Conservation (phyloP, 2,888 invertebrate genomes). For the Nezara viridula region DNA sequence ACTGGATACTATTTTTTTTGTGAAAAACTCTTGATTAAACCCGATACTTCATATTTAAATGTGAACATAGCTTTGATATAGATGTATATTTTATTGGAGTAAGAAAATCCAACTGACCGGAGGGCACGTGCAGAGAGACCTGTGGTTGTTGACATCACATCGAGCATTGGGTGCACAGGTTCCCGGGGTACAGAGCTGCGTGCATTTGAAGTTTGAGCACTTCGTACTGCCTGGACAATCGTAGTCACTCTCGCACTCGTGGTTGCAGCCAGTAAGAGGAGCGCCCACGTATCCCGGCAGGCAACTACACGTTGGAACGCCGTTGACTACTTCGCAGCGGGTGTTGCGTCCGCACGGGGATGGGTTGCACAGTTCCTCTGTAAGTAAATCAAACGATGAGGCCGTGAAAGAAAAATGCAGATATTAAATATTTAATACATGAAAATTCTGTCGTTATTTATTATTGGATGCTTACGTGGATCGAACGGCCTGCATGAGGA, state of each 20-base stretch:
- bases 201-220: conserved; percentile 82
- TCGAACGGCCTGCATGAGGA: conserved; percentile 79
- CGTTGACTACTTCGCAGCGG: conserved; percentile 82
- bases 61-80: too few relatives aligned
- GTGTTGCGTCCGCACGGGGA: conserved; percentile 87
- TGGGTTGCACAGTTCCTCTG: conserved; percentile 87
- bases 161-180: conserved; percentile 85
- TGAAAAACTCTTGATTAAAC: too few relatives aligned
- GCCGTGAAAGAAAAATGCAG: background rate
- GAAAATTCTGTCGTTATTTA: background rate
- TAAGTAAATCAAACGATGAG: conserved; percentile 63
- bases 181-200: conserved; percentile 76
- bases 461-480: conserved; percentile 77
- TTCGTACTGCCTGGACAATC: conserved; percentile 81
- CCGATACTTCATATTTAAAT: too few relatives aligned
- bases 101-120: conserved; percentile 71
- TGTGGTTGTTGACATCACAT: conserved; percentile 82
- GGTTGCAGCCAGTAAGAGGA: conserved; percentile 82
- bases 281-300: conserved; percentile 82
- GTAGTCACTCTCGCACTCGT: conserved; percentile 84
- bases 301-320: conserved; percentile 85
- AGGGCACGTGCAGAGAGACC: conserved; percentile 84
- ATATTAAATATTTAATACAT: background rate
- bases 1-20: too few relatives aligned
- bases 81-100: background rate